These are phyloP conservation scores for Saguinus oedipus DNA, from an alignment of 2,797 vertebrate genomes.

Conservation along the genomic window DNA sequence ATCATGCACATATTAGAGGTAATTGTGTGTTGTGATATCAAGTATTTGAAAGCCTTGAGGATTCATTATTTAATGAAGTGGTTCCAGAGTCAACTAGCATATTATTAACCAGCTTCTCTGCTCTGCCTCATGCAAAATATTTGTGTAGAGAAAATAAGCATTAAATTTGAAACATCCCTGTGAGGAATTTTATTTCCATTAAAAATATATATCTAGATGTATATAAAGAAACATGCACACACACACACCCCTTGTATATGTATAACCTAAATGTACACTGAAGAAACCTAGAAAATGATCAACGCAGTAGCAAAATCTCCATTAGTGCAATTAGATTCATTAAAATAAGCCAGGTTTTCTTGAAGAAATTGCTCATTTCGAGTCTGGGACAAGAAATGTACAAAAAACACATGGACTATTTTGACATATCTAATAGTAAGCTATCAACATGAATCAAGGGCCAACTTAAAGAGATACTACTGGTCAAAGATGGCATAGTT, in stretches of 20 bases:
- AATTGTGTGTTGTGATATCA: neutral
- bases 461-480: neutral
- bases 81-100: neutral
- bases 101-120: constrained; percentile 43
- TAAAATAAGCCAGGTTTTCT: constrained; percentile 29
- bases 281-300: neutral
- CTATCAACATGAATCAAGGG: neutral
- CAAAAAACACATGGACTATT: neutral
- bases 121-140: neutral
- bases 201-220: neutral
- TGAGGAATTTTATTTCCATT: constrained; percentile 46
- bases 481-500: neutral
- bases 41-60: neutral
- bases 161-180: neutral
- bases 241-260: neutral
- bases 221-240: neutral
- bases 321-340: neutral
- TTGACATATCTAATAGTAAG: neutral
- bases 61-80: neutral
- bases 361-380: neutral
- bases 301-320: neutral
- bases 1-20: neutral
- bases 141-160: constrained; percentile 34
- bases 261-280: neutral
- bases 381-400: neutral